Evolutionary conservation across 1,140 invertebrate genomes (phyloP), one percentile per base, ranked within the genome.

Genomic region (Pollicipes pollicipes): DNA sequence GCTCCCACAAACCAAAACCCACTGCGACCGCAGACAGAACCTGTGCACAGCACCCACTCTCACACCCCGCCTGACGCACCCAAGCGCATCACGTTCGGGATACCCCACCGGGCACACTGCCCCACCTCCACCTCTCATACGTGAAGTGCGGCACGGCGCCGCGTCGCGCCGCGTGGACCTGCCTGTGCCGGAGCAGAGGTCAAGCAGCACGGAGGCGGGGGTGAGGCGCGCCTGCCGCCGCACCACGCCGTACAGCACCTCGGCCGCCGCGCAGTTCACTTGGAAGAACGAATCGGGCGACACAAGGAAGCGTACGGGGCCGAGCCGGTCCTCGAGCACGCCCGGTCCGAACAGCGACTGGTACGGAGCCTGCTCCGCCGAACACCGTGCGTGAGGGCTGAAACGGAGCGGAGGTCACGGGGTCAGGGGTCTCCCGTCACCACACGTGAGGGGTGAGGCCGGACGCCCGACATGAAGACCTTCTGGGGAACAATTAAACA

Each of bases 131-230:
- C n/a, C n/a, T n/a, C n/a, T n/a, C n/a, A n/a, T n/a, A n/a, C n/a
- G n/a, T n/a, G n/a, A n/a, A n/a, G n/a, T n/a, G n/a, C n/a, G n/a
- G n/a, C n/a, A n/a, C n/a, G n/a, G n/a, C n/a, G 6, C 35, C 35
- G 35, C 6, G 35, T 17, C 35, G 35, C 6, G 6, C 35, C 6
- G 6, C 35, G 35, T 6, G 6, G 17, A 71, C 72, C 71, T 70
- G 81, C 80, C 80, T 72, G 82, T 84, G 37, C 84, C 84, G 78
- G 83, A 85, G 76, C 83, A 85, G 64, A 85, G 77, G 77, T 85
- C 84, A 8, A 85, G 75, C 6, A 85, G 72, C 16, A 81, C 81
- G 3, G 80, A 80, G 37, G 76, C 75, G n/a, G 75, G 68, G 35
- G 77, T 76, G 16, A 79, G 74, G 37, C 78, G 73, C 67, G 79